Conservation (phyloP, 2,888 invertebrate genomes). For the Melinaea marsaeus region DNA sequence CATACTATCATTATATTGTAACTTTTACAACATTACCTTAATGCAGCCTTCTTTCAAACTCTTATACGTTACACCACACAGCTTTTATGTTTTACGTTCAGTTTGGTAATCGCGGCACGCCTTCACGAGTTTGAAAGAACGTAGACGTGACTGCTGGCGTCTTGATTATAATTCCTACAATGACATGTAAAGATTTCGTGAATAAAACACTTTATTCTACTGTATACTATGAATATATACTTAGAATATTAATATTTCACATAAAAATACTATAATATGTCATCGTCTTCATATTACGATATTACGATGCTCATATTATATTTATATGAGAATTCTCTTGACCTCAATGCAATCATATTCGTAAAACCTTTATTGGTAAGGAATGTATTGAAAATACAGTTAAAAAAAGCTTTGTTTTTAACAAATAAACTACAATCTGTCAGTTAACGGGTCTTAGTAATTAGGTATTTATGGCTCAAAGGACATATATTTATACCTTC, state of each 20-base stretch:
- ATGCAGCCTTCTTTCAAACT: too few relatives aligned
- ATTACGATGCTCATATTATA: conserved; percentile 11
- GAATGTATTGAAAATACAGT: too few relatives aligned
- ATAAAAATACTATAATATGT: too few relatives aligned
- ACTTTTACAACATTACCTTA: neutral
- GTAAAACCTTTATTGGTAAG: too few relatives aligned
- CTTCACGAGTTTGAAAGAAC: conserved; percentile 19
- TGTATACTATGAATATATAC: too few relatives aligned
- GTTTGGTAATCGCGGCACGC: conserved; percentile 19
- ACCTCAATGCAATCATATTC: neutral
- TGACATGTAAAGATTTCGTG: neutral
- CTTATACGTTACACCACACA: neutral
- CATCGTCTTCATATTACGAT: neutral
- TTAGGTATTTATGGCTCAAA: too few relatives aligned
- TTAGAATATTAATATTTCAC: too few relatives aligned
- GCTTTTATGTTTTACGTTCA: conserved; percentile 3
- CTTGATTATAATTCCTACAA: conserved; percentile 8
- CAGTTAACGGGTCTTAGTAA: too few relatives aligned
- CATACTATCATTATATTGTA: neutral
- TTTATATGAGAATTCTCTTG: conserved; percentile 5
- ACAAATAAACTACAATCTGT: too few relatives aligned
- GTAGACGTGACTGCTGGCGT: conserved; percentile 17
- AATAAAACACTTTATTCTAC: neutral
- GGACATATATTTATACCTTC: too few relatives aligned
- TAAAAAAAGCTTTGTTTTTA: too few relatives aligned